Base-by-base conservation (phyloP, 2,797 vertebrate genomes). In the Hippopotamyrus pictus region DNA sequence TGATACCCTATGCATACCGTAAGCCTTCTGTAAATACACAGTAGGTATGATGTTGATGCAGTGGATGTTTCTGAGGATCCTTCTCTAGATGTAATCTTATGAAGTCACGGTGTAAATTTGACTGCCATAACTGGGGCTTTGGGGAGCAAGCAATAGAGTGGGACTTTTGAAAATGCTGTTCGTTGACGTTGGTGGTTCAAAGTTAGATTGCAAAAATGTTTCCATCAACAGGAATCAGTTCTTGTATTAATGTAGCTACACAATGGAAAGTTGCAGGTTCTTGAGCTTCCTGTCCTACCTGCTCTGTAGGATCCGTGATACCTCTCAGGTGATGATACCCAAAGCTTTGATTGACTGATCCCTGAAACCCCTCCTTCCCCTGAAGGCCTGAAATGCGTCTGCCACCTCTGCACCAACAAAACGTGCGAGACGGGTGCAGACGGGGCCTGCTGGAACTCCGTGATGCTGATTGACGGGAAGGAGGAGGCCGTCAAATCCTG, bases 361-460 rank as follows among this genome's bases (percentile, higher is more conserved):
- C 25, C 29, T 86, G 7, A 33, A 33, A 37, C 50, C 53, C 11
- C 37, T 65, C 57, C 37, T 9, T 46, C 33, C 22, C 69, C 44
- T 91, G 0, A 92, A 96, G 96, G 95, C 73, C 93, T 99, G 90
- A 97, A 96, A 92, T 99, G 98, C 50, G 96, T 98, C 89, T 99
- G 98, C 93, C 97, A 97, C 92, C 95, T 98, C 91, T 99, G 98
- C 29, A 95, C 96, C 93, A 98, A 98, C 94, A 96, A 97, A 93
- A 98, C 97, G 25, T 99, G 98, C 90, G 97, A 99, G 89, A 99
- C 98, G 0, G 93, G 96, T 0, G 96, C 97, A 0, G 98, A 98
- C 89, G 98, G 98, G 0, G 98, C 98, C 25, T 99, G 98, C 93
- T 99, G 97, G 98, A 98, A 97, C 89, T 99, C 98, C 0, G 98